Percentiles rank a stretch among this genome's conserved stretches.
These are phyloP conservation scores for Microcebus ravelobensis DNA, from an alignment of 2,113 vertebrate genomes.

Conservation along the genomic window DNA sequence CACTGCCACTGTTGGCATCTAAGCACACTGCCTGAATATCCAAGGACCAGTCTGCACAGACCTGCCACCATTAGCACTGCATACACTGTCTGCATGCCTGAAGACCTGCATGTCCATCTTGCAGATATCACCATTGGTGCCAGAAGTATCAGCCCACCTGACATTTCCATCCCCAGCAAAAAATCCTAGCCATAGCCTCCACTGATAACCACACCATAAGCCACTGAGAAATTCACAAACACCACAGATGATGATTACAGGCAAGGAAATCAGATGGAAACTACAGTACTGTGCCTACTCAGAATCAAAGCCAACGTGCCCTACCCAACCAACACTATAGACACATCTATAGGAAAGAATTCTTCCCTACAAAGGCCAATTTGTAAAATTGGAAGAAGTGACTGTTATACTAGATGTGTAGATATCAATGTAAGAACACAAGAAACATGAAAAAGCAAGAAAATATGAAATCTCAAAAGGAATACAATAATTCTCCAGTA, in stretches of 20 bases:
- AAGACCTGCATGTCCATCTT: neutral
- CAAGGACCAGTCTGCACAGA: neutral
- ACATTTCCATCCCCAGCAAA: neutral
- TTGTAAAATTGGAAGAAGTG: neutral
- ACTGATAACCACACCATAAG: neutral
- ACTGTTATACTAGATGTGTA: neutral
- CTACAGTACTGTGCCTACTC: neutral
- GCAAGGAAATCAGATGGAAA: neutral
- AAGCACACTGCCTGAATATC: neutral
- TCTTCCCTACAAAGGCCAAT: neutral
- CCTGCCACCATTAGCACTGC: neutral
- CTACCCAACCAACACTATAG: neutral
- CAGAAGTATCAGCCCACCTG: neutral
- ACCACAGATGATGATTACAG: neutral
- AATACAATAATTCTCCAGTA: neutral
- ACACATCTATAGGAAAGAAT: neutral
- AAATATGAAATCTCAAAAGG: neutral
- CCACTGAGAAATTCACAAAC: neutral
- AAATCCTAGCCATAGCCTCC: neutral
- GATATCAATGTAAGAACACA: neutral
- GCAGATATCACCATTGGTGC: neutral
- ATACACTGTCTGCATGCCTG: neutral
- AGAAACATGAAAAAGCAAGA: neutral
- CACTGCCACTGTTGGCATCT: neutral
- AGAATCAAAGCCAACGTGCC: neutral